A percentile compares a stretch with the other conserved stretches of the same genome.
These are phyloP conservation scores for Urosaurus nigricauda DNA, from an alignment of 2,797 vertebrate genomes.

Conservation along the genomic window DNA sequence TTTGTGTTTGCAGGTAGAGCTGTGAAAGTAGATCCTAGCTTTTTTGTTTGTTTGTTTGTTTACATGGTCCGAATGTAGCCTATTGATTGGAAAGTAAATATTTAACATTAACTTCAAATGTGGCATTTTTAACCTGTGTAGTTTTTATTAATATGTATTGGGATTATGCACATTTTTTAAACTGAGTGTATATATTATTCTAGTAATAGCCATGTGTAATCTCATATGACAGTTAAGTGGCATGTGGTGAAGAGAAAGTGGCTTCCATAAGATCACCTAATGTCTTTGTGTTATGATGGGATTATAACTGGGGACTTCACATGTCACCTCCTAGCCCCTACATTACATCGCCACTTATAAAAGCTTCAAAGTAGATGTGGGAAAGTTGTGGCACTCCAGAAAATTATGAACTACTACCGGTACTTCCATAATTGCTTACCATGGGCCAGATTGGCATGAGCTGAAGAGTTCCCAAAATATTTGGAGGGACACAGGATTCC, in stretches of 20 bases:
- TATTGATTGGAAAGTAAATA: slow-evolving; percentile 12
- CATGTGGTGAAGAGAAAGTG: neutral
- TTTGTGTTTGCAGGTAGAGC: neutral
- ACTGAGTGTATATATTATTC: neutral
- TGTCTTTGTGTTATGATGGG: neutral
- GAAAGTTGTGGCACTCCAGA: too few relatives aligned
- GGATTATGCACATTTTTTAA: neutral
- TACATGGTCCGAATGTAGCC: neutral
- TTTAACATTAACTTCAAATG: slow-evolving; percentile 20
- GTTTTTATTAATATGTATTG: neutral
- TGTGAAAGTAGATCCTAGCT: slow-evolving; percentile 14
- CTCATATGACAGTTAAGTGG: neutral
- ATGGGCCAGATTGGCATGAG: too few relatives aligned
- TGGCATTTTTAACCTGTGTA: slow-evolving; percentile 13
- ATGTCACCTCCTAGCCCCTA: neutral
- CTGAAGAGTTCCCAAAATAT: too few relatives aligned
- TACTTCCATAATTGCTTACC: too few relatives aligned
- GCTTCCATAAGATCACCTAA: neutral
- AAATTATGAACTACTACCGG: too few relatives aligned
- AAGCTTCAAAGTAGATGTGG: neutral
- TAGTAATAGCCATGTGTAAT: neutral
- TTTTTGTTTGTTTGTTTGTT: neutral
- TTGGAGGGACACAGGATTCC: too few relatives aligned
- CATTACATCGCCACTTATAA: neutral
- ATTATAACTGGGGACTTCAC: neutral